These are phyloP conservation scores for Antechinus stuartii DNA, from an alignment of 2,113 vertebrate species.

Conservation along the genomic window DNA sequence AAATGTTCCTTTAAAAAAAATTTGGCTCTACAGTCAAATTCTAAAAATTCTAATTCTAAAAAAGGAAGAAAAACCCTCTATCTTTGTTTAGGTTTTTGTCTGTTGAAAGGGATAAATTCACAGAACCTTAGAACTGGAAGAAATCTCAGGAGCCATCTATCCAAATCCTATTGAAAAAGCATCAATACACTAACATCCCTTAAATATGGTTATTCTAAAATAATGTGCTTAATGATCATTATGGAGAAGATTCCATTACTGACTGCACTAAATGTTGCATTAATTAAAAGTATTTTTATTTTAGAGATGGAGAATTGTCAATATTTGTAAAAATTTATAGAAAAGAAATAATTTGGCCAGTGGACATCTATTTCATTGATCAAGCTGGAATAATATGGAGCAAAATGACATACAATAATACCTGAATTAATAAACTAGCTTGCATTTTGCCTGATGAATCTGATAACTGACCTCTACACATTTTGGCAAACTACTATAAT, in stretches of 20 bases:
- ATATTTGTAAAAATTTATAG: too few species aligned
- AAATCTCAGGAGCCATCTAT: too few species aligned
- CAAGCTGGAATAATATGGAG: neutral
- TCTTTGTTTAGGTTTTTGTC: neutral
- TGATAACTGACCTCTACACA: neutral
- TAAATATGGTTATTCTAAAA: too few species aligned
- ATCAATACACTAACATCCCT: too few species aligned
- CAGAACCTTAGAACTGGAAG: too few species aligned
- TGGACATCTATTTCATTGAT: too few species aligned
- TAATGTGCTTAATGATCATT: too few species aligned
- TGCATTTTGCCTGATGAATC: neutral
- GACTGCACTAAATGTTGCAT: too few species aligned
- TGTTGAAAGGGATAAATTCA: neutral
- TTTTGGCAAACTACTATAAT: neutral
- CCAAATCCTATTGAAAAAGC: too few species aligned
- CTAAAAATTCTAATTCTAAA: conserved; percentile 79
- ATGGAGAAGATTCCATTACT: too few species aligned
- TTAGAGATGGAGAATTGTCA: conserved; percentile 17
- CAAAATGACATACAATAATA: neutral
- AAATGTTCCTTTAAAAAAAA: conserved; percentile 93
- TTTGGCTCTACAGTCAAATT: conserved; percentile 84
- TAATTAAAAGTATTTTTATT: conserved; percentile 14
- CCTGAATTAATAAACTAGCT: neutral
- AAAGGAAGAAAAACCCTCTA: conserved; percentile 80
- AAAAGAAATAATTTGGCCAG: too few species aligned